A percentile compares a stretch with the other conserved stretches of the same genome.
Conservation (phyloP, 2,888 invertebrate genomes). For the Apotomis capreana region DNA sequence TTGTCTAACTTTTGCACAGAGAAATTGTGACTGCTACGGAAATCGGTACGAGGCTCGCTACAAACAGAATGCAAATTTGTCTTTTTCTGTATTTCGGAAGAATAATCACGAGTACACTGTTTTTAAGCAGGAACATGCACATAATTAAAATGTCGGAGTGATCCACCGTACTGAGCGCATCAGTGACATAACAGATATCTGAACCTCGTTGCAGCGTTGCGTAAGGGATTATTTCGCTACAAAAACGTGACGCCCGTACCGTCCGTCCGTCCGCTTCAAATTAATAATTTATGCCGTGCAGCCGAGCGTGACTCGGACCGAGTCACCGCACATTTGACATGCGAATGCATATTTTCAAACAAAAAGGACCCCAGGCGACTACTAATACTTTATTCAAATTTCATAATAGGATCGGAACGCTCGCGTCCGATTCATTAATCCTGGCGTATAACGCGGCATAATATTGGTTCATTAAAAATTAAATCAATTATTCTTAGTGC, state of each 20-base stretch:
- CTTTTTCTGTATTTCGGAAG: slow-evolving; percentile 8
- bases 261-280: slow-evolving; percentile 45
- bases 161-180: slow-evolving; percentile 7
- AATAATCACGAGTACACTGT: slow-evolving; percentile 11
- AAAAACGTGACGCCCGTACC: slow-evolving; percentile 32
- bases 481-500: slow-evolving; percentile 62
- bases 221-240: slow-evolving; percentile 32
- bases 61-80: slow-evolving; percentile 8
- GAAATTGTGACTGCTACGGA: slow-evolving; percentile 14
- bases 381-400: slow-evolving; percentile 31
- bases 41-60: not conserved
- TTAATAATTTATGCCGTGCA: slow-evolving; percentile 62
- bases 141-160: slow-evolving; percentile 10
- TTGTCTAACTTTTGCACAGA: slow-evolving; percentile 18
- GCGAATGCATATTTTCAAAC: slow-evolving; percentile 37
- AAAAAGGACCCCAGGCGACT: slow-evolving; percentile 24
- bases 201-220: slow-evolving; percentile 30
- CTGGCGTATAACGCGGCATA: slow-evolving; percentile 22
- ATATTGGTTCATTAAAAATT: slow-evolving; percentile 42
- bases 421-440: slow-evolving; percentile 17
- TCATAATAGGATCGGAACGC: slow-evolving; percentile 15
- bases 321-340: slow-evolving; percentile 43
- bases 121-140: slow-evolving; percentile 8
- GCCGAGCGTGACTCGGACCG: slow-evolving; percentile 45
- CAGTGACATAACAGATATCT: slow-evolving; percentile 20